Percentiles rank a stretch among this genome's conserved stretches.
Evolutionary conservation across 2,797 vertebrate species (phyloP).

Genomic region (Pangasius mekongensis): DNA sequence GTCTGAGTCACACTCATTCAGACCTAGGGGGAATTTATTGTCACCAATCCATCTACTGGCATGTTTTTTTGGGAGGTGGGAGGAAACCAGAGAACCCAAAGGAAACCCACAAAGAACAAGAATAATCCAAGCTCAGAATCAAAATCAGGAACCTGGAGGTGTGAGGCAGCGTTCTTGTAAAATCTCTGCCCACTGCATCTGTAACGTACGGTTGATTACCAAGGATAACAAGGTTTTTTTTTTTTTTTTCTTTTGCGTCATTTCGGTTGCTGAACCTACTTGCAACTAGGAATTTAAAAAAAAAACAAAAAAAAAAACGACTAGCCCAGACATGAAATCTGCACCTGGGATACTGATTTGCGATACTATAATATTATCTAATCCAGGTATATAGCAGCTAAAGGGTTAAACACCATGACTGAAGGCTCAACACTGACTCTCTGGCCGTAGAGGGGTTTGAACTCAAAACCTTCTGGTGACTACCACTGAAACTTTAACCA

Average conservation of each 20-base stretch:
- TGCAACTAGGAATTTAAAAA: neutral
- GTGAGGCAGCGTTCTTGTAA: neutral
- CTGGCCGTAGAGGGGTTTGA: neutral
- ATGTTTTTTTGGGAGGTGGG: neutral
- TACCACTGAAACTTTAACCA: neutral
- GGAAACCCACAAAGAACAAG: neutral
- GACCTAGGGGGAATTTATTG: neutral
- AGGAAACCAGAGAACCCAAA: neutral
- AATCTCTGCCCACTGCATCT: neutral
- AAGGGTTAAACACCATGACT: neutral
- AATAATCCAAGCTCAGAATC: neutral
- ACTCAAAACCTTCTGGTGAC: neutral
- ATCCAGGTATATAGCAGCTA: too few species aligned
- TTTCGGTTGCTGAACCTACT: neutral
- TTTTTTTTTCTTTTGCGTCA: neutral
- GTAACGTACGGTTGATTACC: neutral
- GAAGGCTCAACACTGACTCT: neutral
- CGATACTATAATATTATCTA: neutral
- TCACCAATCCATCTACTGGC: neutral
- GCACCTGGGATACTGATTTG: neutral
- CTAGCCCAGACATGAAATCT: neutral
- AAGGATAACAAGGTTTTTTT: neutral
- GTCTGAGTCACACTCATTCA: neutral
- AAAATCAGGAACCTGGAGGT: neutral
- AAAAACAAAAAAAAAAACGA: neutral